phyloP scores from a whole-genome alignment of 2,888 invertebrate species.

The Watsonalla cultraria region DNA sequence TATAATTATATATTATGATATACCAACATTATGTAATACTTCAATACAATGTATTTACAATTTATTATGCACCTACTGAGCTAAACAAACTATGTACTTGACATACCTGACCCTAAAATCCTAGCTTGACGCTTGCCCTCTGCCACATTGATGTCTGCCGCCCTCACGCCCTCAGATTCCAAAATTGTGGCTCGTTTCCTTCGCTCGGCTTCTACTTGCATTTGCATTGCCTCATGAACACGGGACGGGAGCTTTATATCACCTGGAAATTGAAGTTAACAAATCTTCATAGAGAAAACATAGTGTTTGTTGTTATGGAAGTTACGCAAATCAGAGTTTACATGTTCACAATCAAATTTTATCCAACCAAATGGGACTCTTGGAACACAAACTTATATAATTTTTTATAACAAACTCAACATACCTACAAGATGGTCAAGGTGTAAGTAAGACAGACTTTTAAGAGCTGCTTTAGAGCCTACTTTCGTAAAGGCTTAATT shows the following conservation, averaged over 20 bases:
- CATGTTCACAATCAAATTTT: no score
- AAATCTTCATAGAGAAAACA: background rate
- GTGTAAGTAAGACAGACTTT: no score
- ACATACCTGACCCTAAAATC: slow-evolving; percentile 91
- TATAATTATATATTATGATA: no score
- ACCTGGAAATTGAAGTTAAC: slow-evolving; percentile 71
- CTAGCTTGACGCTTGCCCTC: slow-evolving; percentile 95
- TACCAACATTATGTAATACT: background rate
- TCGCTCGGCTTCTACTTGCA: slow-evolving; percentile 99
- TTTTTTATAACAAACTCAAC: no score
- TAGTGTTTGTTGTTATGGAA: background rate
- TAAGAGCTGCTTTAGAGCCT: no score
- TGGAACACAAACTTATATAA: no score
- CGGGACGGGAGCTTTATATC: slow-evolving; percentile 93
- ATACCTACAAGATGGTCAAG: no score
- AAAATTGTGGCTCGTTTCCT: slow-evolving; percentile 97
- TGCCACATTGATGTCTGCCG: slow-evolving; percentile 97
- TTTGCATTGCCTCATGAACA: slow-evolving; percentile 99
- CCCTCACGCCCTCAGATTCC: slow-evolving; percentile 96
- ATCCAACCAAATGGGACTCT: no score
- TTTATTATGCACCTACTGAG: background rate
- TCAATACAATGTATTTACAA: slow-evolving; percentile 4
- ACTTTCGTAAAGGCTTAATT: no score
- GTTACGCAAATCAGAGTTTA: no score
- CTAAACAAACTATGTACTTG: background rate